phyloP scores from a whole-genome alignment of 1,140 invertebrate genomes.

The Sminthurides bifidus region DNA sequence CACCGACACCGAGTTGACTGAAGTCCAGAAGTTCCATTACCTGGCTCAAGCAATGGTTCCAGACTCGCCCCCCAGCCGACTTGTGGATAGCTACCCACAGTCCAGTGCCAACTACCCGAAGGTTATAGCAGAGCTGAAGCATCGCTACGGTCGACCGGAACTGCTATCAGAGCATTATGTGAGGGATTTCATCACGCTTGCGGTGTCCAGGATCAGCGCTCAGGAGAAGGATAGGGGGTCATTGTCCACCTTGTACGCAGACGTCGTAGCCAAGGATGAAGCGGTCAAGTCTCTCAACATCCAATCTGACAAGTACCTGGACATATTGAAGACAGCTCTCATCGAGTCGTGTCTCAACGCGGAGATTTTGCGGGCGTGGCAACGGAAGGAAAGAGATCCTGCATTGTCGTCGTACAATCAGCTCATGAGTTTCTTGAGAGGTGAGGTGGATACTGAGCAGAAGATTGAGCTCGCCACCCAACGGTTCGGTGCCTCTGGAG shows the following conservation, averaged over 20 bases:
- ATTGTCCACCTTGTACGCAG: background rate
- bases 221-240: background rate
- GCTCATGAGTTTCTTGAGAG: conserved; percentile 32
- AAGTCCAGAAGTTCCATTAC: conserved; percentile 34
- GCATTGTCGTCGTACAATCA: background rate
- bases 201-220: conserved; percentile 6
- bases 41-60: conserved; percentile 6
- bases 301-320: background rate
- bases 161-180: conserved; percentile 7
- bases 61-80: background rate
- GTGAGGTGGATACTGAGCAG: conserved; percentile 32
- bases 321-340: conserved; percentile 1
- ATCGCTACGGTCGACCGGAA: background rate
- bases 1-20: conserved; percentile 31
- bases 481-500: no score
- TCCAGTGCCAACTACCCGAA: conserved; percentile 10
- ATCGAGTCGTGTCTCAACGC: conserved; percentile 33
- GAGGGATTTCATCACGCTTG: background rate
- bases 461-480: conserved; percentile 31
- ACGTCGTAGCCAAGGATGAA: conserved; percentile 1
- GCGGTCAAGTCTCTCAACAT: background rate
- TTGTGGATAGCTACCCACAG: conserved; percentile 10
- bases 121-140: background rate
- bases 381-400: conserved; percentile 6
- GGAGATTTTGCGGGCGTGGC: conserved; percentile 32